Conservation (phyloP, 1,140 invertebrate genomes). For the Archivesica marissinica region DNA sequence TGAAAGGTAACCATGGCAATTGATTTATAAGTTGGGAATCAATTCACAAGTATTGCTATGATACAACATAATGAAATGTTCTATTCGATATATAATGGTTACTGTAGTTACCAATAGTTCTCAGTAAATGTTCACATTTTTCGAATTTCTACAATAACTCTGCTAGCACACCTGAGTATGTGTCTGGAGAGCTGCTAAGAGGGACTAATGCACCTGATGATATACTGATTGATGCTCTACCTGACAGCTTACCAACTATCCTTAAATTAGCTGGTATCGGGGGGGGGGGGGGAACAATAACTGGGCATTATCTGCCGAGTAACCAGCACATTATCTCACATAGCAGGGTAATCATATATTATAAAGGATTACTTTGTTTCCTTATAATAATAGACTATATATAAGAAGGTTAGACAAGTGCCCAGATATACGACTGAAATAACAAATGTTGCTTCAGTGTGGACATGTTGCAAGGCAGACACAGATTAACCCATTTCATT, state of each 20-base stretch:
- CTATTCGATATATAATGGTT: conserved; percentile 3
- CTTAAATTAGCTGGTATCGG: no score
- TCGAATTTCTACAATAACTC: background rate
- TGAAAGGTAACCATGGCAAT: no score
- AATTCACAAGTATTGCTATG: no score
- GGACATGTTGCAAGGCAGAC: background rate
- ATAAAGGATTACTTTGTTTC: background rate
- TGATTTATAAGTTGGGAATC: no score
- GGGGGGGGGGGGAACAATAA: background rate
- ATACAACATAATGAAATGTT: no score
- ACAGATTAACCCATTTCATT: no score
- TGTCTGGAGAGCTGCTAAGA: conserved; percentile 3
- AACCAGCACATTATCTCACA: background rate
- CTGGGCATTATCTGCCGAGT: background rate
- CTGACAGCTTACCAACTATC: background rate
- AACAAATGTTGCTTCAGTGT: conserved; percentile 5
- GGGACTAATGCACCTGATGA: background rate
- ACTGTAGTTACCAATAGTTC: conserved; percentile 5
- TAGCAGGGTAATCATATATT: background rate
- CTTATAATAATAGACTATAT: conserved; percentile 8
- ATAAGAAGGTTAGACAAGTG: background rate
- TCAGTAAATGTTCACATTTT: conserved; percentile 16
- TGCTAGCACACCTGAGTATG: background rate
- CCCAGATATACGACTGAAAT: background rate
- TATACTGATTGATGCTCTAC: background rate